These are phyloP conservation scores for Chiloscyllium punctatum DNA, from an alignment of 2,797 vertebrate species.

Conservation along the genomic window DNA sequence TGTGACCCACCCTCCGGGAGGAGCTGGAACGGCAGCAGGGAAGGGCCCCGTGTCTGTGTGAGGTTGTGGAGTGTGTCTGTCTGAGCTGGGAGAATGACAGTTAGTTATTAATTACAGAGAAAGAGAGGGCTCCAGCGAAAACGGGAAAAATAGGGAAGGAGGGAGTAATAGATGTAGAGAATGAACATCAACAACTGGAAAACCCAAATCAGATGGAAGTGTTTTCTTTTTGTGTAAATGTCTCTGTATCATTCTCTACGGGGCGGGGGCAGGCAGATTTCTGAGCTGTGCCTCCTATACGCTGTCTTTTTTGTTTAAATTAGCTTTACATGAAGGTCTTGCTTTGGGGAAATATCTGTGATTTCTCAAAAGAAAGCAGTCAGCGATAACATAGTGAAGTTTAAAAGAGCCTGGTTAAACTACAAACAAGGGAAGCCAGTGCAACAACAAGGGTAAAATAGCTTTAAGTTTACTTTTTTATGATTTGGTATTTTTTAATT, in stretches of 20 bases:
- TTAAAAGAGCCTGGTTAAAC: background rate
- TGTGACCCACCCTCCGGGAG: background rate
- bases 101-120: background rate
- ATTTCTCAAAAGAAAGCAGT: background rate
- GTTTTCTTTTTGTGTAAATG: background rate
- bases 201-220: slow-evolving; percentile 34
- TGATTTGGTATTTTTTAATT: background rate
- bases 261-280: background rate
- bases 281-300: background rate
- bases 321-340: background rate
- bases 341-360: background rate
- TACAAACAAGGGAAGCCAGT: background rate
- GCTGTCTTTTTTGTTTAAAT: background rate
- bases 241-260: background rate
- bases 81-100: too few relatives aligned
- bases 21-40: background rate
- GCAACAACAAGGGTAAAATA: too few relatives aligned
- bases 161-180: too few relatives aligned
- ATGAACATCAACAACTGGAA: too few relatives aligned
- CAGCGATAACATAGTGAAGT: background rate
- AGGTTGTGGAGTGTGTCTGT: too few relatives aligned
- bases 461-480: background rate
- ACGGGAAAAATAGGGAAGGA: too few relatives aligned
- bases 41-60: background rate
- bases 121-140: background rate